These are phyloP conservation scores for Coremacera marginata DNA, from an alignment of 2,888 invertebrate genomes.

Conservation along the genomic window DNA sequence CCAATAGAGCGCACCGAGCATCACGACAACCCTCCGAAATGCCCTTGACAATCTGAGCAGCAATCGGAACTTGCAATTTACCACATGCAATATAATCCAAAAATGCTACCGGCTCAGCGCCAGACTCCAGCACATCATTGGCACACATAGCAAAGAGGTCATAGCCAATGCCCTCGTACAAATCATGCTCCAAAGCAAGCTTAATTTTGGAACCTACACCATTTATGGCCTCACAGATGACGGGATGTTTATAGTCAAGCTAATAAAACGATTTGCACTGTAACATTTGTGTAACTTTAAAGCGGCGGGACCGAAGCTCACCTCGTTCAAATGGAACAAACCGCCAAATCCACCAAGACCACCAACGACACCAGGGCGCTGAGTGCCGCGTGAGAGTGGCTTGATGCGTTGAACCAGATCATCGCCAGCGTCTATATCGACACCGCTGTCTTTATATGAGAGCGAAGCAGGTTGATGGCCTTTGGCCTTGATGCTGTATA, in stretches of 20 bases:
- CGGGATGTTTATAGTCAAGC: constrained; percentile 78
- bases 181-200: constrained; percentile 83
- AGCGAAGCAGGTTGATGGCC: constrained; percentile 62
- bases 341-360: constrained; percentile 94
- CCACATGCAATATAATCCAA: constrained; percentile 97
- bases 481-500: background rate
- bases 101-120: constrained; percentile 96
- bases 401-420: constrained; percentile 86
- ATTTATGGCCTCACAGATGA: constrained; percentile 94
- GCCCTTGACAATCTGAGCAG: constrained; percentile 85
- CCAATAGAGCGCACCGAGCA: constrained; percentile 89
- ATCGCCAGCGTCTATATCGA: constrained; percentile 94
- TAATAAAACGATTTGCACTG: constrained; percentile 37
- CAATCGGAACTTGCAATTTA: constrained; percentile 80
- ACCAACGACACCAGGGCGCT: constrained; percentile 83
- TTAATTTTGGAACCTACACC: constrained; percentile 98
- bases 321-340: constrained; percentile 85
- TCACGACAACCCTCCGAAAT: constrained; percentile 88
- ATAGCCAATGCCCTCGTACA: constrained; percentile 88
- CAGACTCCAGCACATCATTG: constrained; percentile 95
- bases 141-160: constrained; percentile 99
- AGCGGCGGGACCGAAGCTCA: too few species aligned
- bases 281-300: too few species aligned
- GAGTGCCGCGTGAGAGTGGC: constrained; percentile 83
- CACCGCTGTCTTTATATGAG: constrained; percentile 92